Conservation (phyloP, 2,113 vertebrate genomes). For the Gila orcuttii region DNA sequence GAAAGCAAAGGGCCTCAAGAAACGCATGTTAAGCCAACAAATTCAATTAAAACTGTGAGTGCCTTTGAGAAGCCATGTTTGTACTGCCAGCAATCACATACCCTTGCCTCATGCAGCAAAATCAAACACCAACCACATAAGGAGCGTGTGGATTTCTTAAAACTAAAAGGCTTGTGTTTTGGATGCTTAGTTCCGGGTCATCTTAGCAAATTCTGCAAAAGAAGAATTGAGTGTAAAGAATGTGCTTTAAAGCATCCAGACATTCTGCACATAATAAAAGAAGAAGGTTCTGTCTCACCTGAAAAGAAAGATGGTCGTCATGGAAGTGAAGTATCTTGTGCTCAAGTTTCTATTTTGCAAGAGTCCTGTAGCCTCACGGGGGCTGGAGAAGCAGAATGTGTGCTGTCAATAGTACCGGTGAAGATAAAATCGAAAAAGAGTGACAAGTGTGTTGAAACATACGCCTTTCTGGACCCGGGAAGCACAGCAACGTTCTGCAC, state of each 20-base stretch:
- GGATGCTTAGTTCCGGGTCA: conserved; percentile 32
- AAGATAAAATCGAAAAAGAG: conserved; percentile 31
- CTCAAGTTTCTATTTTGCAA: no score
- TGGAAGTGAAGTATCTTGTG: no score
- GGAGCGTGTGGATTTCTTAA: conserved; percentile 13
- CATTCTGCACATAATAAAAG: not conserved
- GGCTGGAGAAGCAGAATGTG: no score
- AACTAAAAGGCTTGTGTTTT: conserved; percentile 21
- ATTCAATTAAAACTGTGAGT: no score
- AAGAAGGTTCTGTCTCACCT: not conserved
- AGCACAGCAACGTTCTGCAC: conserved; percentile 52
- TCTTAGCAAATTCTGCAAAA: conserved; percentile 36
- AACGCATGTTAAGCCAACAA: no score
- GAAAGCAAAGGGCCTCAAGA: no score
- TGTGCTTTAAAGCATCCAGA: conserved; percentile 35
- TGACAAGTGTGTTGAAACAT: conserved; percentile 42
- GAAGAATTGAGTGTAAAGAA: conserved; percentile 13
- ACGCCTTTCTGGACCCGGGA: conserved; percentile 41
- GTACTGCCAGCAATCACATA: conserved; percentile 17
- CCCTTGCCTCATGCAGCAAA: conserved; percentile 21
- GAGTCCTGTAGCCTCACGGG: no score
- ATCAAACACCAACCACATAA: conserved; percentile 10
- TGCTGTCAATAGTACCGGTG: conserved; percentile 37
- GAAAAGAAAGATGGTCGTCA: no score
- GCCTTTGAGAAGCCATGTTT: no score